A percentile compares a stretch with the other conserved stretches of the same genome.
Evolutionary conservation across 2,797 vertebrate species (phyloP).

Genomic region (Graptemys geographica): DNA sequence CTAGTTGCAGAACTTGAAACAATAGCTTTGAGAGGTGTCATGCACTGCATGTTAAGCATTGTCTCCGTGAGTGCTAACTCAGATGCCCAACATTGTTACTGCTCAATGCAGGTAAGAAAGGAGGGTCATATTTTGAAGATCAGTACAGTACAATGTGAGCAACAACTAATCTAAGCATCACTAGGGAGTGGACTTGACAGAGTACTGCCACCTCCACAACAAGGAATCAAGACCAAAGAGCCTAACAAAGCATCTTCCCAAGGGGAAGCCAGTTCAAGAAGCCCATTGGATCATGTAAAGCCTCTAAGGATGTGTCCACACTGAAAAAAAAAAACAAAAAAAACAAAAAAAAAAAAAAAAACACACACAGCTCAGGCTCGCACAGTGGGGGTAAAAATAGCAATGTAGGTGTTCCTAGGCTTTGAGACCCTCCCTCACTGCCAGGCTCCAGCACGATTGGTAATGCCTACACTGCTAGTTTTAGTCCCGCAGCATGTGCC

Average conservation of each 20-base stretch:
- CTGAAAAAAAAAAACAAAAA: too few relatives aligned
- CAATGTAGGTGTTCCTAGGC: not conserved
- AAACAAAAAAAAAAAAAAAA: too few relatives aligned
- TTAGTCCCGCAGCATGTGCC: not conserved
- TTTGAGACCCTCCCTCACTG: not conserved
- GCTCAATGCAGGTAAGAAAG: not conserved
- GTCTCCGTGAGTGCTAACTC: not conserved
- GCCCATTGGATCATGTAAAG: not conserved
- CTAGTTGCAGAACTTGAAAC: too few relatives aligned
- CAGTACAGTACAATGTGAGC: too few relatives aligned
- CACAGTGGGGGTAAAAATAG: not conserved
- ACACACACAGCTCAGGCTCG: too few relatives aligned
- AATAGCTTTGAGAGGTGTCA: not conserved
- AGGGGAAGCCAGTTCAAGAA: not conserved
- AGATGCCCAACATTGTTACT: too few relatives aligned
- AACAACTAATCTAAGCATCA: not conserved
- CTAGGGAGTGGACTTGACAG: not conserved
- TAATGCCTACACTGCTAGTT: not conserved
- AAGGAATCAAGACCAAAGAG: not conserved
- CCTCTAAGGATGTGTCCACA: not conserved
- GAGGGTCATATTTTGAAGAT: too few relatives aligned
- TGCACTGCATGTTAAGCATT: not conserved
- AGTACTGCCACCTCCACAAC: not conserved
- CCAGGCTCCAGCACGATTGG: not conserved
- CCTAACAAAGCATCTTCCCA: not conserved